These are phyloP conservation scores for Gastracanthus pulcherrimus DNA, from an alignment of 2,888 invertebrate genomes.

Conservation along the genomic window DNA sequence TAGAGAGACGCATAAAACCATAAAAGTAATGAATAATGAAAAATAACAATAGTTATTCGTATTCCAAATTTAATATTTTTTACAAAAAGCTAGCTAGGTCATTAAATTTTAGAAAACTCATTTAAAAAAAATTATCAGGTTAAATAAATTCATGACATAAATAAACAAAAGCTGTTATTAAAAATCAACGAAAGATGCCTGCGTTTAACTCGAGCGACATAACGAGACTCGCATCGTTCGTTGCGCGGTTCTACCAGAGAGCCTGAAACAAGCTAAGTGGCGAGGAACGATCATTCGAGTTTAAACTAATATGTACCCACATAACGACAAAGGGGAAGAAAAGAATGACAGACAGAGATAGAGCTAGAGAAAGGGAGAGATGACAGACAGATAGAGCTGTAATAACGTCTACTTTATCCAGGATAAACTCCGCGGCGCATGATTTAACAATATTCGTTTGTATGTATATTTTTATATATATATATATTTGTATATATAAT, in stretches of 20 bases:
- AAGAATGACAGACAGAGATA: constrained; percentile 5
- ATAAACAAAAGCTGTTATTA: constrained; percentile 46
- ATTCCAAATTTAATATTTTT: background rate
- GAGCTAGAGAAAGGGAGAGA: constrained; percentile 10
- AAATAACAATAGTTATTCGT: no score
- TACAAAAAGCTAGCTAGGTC: no score
- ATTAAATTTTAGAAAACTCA: background rate
- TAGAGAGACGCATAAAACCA: no score
- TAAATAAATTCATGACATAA: constrained; percentile 21
- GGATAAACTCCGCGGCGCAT: constrained; percentile 54
- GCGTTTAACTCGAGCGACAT: constrained; percentile 23
- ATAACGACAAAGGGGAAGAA: constrained; percentile 26
- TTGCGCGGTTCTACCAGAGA: constrained; percentile 28
- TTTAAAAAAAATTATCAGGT: background rate
- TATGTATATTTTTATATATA: constrained; percentile 50
- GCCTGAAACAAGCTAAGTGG: constrained; percentile 38
- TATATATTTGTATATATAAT: constrained; percentile 56
- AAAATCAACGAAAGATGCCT: constrained; percentile 25
- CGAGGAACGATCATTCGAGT: constrained; percentile 20
- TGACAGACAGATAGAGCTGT: constrained; percentile 37
- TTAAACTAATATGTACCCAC: constrained; percentile 44
- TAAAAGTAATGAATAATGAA: no score
- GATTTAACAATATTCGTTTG: constrained; percentile 53
- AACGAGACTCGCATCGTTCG: constrained; percentile 33
- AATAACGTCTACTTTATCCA: constrained; percentile 49